Conservation (phyloP, 2,113 vertebrate genomes). For the Parus major region DNA sequence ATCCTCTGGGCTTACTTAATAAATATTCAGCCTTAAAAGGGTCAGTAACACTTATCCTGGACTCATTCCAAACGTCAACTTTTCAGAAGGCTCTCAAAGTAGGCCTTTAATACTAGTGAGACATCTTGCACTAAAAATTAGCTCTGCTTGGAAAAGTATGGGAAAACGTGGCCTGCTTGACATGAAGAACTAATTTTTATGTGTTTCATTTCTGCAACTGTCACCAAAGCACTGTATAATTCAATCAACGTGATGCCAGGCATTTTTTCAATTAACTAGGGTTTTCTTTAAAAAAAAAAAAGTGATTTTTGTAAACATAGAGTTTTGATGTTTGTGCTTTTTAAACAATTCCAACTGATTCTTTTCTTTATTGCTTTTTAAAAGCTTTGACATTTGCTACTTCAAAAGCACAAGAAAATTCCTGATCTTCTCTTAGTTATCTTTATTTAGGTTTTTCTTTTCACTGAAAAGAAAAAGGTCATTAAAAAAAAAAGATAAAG, state of each 20-base stretch:
- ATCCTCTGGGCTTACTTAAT: not conserved
- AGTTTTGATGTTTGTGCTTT: not conserved
- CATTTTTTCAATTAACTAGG: slow-evolving; percentile 28
- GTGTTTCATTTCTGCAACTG: slow-evolving; percentile 17
- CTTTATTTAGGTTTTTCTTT: not conserved
- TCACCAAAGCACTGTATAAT: slow-evolving; percentile 12
- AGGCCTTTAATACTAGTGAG: not conserved
- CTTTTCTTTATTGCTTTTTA: not conserved
- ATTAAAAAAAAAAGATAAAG: not conserved
- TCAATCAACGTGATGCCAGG: not conserved
- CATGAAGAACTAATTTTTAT: not conserved
- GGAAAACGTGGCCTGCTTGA: not conserved
- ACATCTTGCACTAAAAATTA: not conserved
- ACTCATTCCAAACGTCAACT: not conserved
- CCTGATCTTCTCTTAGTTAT: not conserved
- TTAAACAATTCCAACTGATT: not conserved
- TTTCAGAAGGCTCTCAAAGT: not conserved
- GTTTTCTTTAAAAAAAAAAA: slow-evolving; percentile 36
- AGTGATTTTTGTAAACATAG: not conserved
- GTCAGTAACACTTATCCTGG: not conserved
- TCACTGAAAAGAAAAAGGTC: not conserved
- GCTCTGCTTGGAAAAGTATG: not conserved
- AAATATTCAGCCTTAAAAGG: slow-evolving; percentile 2
- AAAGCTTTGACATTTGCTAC: not conserved
- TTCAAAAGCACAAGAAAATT: not conserved